These are phyloP conservation scores for Sorex maritimensis DNA, from an alignment of 2,797 vertebrate species.

Conservation along the genomic window DNA sequence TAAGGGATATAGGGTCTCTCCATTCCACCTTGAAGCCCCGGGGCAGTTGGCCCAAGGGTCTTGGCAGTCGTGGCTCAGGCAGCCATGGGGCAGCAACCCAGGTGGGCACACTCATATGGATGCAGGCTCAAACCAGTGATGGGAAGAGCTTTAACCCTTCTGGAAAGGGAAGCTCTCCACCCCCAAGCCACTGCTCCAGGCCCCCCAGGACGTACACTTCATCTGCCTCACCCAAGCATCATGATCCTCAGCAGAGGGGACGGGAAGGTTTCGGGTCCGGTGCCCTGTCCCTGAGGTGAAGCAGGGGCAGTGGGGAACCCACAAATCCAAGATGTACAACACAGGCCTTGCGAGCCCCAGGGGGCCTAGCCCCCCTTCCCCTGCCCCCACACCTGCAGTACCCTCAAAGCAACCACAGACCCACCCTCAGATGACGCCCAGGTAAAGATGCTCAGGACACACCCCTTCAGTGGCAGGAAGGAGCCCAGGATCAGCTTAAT, in stretches of 20 bases:
- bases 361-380: background rate
- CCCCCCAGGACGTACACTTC: background rate
- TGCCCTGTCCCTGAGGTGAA: background rate
- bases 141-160: background rate
- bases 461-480: background rate
- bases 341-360: background rate
- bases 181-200: background rate
- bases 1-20: background rate
- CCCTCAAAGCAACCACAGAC: background rate
- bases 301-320: background rate
- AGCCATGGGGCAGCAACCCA: background rate
- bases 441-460: slow-evolving; percentile 4
- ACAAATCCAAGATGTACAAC: background rate
- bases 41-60: too few species aligned
- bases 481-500: background rate
- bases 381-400: background rate
- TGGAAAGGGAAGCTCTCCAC: background rate
- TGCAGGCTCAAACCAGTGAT: too few species aligned
- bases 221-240: background rate
- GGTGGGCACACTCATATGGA: too few species aligned
- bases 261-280: background rate
- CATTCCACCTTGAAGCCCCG: background rate
- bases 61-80: background rate
- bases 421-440: background rate
- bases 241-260: background rate